Evolutionary conservation across 2,888 invertebrate species (phyloP).

Genomic region (Pachycephus smyrnensis): DNA sequence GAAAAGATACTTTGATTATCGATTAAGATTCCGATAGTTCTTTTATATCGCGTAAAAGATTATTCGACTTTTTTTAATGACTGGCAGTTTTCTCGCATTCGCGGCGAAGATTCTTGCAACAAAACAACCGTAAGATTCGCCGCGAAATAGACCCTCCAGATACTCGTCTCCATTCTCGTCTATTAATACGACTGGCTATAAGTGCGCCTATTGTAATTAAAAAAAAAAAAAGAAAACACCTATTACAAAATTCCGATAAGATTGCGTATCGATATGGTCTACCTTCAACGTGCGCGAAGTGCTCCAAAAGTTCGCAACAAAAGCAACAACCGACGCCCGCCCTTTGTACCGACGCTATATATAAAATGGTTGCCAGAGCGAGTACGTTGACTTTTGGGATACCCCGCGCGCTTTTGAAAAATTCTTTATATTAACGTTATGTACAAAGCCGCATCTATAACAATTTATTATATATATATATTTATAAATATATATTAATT

Average conservation of each 20-base stretch:
- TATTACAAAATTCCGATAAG: not conserved
- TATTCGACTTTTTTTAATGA: not conserved
- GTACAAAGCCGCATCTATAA: conserved; percentile 45
- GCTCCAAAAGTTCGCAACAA: not conserved
- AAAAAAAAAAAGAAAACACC: not conserved
- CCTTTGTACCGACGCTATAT: not conserved
- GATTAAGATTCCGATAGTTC: not conserved
- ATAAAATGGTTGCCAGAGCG: not conserved
- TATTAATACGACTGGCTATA: not conserved
- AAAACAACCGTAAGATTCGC: conserved; percentile 49
- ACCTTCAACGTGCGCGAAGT: not conserved
- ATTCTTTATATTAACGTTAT: conserved; percentile 26
- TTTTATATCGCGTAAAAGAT: not conserved
- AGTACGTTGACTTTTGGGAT: not conserved
- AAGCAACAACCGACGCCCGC: not conserved
- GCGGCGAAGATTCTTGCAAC: conserved; percentile 44
- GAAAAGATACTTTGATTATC: not conserved
- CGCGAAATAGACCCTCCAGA: not conserved
- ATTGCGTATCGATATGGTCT: not conserved
- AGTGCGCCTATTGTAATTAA: not conserved
- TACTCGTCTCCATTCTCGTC: not conserved
- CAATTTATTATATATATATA: conserved; percentile 26
- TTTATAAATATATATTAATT: conserved; percentile 32
- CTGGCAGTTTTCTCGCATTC: conserved; percentile 16
- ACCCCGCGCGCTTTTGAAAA: not conserved